Conservation (phyloP, 2,888 invertebrate genomes). For the Epinotia nisella region DNA sequence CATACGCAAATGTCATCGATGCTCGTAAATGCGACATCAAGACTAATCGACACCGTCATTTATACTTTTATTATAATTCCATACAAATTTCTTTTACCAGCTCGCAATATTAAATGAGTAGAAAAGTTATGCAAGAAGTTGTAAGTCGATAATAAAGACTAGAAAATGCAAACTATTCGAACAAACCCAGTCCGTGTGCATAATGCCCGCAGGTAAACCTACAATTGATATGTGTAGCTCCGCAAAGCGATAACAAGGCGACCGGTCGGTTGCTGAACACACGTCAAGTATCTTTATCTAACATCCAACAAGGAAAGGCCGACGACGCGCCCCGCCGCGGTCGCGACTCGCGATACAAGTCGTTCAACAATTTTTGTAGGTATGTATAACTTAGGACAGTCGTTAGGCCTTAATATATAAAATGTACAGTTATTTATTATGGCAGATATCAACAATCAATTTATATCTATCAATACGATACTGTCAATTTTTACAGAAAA, state of each 20-base stretch:
- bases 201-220: conserved; percentile 61
- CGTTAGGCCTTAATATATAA: conserved; percentile 82
- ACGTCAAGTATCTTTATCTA: conserved; percentile 65
- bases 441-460: conserved; percentile 84
- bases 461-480: conserved; percentile 73
- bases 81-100: conserved; percentile 42
- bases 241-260: conserved; percentile 57
- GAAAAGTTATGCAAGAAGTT: conserved; percentile 60
- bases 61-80: conserved; percentile 42
- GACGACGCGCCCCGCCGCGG: conserved; percentile 56
- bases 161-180: conserved; percentile 82
- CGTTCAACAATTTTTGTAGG: conserved; percentile 70
- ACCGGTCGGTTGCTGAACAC: conserved; percentile 64
- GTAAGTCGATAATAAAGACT: conserved; percentile 74
- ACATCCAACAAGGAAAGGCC: conserved; percentile 65
- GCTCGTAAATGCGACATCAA: conserved; percentile 62
- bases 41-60: conserved; percentile 52
- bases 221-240: conserved; percentile 75
- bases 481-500: conserved; percentile 55
- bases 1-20: conserved; percentile 55
- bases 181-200: conserved; percentile 59
- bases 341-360: conserved; percentile 62
- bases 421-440: conserved; percentile 83
- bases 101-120: conserved; percentile 45
- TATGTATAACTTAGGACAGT: conserved; percentile 76